Evolutionary conservation across 2,797 vertebrate genomes (phyloP).

Genomic region (Apogon hyalosoma): DNA sequence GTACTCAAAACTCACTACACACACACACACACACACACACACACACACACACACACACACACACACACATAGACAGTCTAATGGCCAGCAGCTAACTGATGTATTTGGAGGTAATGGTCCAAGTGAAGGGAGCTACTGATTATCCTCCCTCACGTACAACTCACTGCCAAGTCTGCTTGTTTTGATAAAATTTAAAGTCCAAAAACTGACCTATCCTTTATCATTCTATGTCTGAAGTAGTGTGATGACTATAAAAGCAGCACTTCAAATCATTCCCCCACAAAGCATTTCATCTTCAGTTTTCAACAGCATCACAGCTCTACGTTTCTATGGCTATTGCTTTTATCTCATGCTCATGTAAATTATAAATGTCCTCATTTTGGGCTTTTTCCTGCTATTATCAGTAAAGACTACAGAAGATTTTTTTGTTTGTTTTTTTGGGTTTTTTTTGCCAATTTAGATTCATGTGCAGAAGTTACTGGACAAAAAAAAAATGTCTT

Average conservation of each 20-base stretch:
- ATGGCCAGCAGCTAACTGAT: constrained; percentile 44
- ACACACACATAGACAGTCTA: constrained; percentile 21
- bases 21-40: constrained; percentile 9
- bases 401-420: neutral
- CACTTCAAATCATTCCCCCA: neutral
- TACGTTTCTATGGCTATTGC: neutral
- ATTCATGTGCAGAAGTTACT: neutral
- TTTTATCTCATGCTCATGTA: neutral
- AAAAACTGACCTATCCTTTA: constrained; percentile 12
- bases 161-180: constrained; percentile 14
- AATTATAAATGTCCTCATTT: neutral
- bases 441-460: neutral
- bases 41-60: constrained; percentile 10
- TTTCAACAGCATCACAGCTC: constrained; percentile 1
- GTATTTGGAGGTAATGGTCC: constrained; percentile 53
- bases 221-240: constrained; percentile 7
- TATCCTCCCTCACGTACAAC: constrained; percentile 39
- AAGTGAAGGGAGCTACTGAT: constrained; percentile 42
- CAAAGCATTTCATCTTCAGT: neutral
- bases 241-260: constrained; percentile 13
- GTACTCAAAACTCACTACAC: constrained; percentile 12
- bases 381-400: neutral
- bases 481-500: too few relatives aligned
- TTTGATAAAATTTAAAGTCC: constrained; percentile 25
- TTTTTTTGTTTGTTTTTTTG: neutral